These are phyloP conservation scores for Cheumatopsyche charites DNA, from an alignment of 1,140 invertebrate species.

Conservation along the genomic window DNA sequence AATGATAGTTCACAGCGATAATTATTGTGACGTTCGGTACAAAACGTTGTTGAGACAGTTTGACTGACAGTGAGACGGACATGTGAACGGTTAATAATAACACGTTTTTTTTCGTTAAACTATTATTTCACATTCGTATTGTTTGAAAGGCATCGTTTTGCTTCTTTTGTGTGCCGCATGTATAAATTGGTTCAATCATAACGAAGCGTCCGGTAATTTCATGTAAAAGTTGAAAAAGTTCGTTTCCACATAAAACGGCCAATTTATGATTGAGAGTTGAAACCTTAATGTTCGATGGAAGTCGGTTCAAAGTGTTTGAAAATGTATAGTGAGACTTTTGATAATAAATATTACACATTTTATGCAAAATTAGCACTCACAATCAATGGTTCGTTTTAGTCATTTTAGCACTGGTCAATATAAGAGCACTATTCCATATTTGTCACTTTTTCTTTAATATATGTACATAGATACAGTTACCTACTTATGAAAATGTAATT, in stretches of 20 bases:
- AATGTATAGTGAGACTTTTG: too few species aligned
- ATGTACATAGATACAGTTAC: too few species aligned
- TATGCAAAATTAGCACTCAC: too few species aligned
- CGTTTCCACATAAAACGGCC: background rate
- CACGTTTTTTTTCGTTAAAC: background rate
- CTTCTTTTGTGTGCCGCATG: constrained; percentile 30
- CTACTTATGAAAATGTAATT: too few species aligned
- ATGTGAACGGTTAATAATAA: constrained; percentile 39
- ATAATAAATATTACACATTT: too few species aligned
- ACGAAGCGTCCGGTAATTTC: constrained; percentile 9
- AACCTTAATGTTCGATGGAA: too few species aligned
- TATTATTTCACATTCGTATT: constrained; percentile 14
- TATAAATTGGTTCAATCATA: constrained; percentile 25
- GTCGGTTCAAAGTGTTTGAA: too few species aligned
- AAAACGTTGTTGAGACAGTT: constrained; percentile 5
- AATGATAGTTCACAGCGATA: background rate
- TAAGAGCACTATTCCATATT: too few species aligned
- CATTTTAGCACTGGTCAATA: too few species aligned
- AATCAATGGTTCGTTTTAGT: too few species aligned
- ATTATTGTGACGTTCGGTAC: constrained; percentile 5
- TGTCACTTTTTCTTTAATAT: too few species aligned
- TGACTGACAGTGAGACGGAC: constrained; percentile 21
- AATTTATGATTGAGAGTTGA: too few species aligned
- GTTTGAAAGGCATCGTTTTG: constrained; percentile 37
- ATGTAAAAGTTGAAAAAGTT: background rate